Evolutionary conservation across 2,797 vertebrate species (phyloP), one percentile per base, ranked within the genome.

Genomic region (Rhyacichthys aspro): DNA sequence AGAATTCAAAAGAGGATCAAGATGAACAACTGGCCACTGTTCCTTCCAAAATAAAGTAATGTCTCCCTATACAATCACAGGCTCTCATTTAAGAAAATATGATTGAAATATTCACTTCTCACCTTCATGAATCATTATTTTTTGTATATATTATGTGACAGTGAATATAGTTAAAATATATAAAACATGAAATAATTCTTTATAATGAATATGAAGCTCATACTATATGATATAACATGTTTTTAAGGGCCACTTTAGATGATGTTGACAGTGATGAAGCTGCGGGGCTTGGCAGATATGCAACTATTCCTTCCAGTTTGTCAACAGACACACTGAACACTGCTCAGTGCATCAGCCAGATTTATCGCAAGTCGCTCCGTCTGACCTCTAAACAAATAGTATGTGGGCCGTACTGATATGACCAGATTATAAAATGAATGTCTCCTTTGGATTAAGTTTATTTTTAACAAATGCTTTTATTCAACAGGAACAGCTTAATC

Each of bases 381-480:
- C 94, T 98, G 65, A 95, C 94, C 48, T 94, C 96, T 0, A 44
- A 93, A 34, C 94, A 98, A 88, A 95, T 97, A 0, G 96, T 98
- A 88, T 48, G 93, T 87, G 0, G 55, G 8, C 9, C 9, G 32
- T 37, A 53, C 16, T 18, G 11, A 43, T 41, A 41, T 12, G 11
- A 7, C 5, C 17, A n/a, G 9, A 15, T 11, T 18, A n/a, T 6
- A 23, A 15, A 16, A 34, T 52, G 12, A n/a, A 9, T 1, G 2
- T 9, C 1, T 32, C 42, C 11, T n/a, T 23, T 10, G 11, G 8
- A 17, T 8, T 34, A 33, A 10, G 11, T 17, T 9, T 5, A 15
- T n/a, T 58, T 9, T 3, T 0, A 5, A 0, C 38, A 42, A 17
- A 48, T 8, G 19, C 1, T 54, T 0, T 12, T 42, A 15, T 71